phyloP scores from a whole-genome alignment of 2,797 vertebrate genomes.

The Lates japonicus region DNA sequence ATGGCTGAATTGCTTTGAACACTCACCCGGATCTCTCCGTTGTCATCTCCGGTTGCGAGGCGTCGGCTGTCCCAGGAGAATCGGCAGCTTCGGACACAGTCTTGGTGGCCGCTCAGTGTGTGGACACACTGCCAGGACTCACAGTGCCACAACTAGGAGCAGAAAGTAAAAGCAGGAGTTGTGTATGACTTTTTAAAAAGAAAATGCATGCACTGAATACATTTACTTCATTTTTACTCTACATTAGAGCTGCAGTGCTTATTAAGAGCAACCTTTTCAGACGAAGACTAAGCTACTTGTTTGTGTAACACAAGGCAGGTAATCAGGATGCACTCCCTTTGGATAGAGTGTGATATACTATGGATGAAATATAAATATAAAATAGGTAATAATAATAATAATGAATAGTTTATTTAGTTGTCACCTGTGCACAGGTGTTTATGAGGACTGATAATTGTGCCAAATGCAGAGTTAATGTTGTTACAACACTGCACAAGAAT shows the following conservation, averaged over 20 bases:
- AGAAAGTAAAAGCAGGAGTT: not conserved
- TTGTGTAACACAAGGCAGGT: not conserved
- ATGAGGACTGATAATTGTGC: constrained; percentile 14
- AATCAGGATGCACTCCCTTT: not conserved
- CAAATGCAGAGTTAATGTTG: constrained; percentile 31
- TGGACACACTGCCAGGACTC: constrained; percentile 82
- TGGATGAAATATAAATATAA: constrained; percentile 4
- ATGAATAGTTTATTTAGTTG: constrained; percentile 7
- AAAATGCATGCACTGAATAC: not conserved
- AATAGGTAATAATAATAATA: constrained; percentile 1
- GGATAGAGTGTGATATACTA: not conserved
- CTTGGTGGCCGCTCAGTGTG: constrained; percentile 88
- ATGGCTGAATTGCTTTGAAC: not conserved
- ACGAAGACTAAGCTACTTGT: not conserved
- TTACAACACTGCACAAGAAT: constrained; percentile 22
- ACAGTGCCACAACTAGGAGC: constrained; percentile 91
- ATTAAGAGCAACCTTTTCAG: not conserved
- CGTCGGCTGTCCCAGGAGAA: constrained; percentile 90
- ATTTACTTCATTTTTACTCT: not conserved
- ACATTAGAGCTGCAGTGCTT: not conserved
- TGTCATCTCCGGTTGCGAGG: constrained; percentile 95
- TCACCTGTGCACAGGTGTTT: constrained; percentile 19
- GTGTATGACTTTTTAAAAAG: not conserved
- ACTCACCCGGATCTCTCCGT: constrained; percentile 94
- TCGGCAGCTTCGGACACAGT: constrained; percentile 93